phyloP scores from a whole-genome alignment of 2,888 invertebrate genomes.

The Panopea generosa region DNA sequence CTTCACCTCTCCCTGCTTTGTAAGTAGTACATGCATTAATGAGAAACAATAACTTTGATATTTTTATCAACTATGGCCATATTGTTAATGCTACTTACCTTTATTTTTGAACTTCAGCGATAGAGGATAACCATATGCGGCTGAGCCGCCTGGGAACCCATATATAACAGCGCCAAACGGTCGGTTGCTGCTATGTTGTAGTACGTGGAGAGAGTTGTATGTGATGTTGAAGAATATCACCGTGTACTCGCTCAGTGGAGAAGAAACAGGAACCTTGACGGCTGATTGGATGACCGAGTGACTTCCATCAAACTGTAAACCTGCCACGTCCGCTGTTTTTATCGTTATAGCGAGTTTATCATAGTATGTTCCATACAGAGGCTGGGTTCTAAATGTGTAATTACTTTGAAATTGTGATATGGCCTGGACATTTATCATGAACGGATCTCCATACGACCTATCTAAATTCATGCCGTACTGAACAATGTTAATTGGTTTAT shows the following conservation, averaged over 20 bases:
- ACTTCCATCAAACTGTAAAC: neutral
- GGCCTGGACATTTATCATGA: conserved; percentile 6
- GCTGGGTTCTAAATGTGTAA: neutral
- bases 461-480: neutral
- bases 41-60: no score
- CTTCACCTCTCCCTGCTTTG: no score
- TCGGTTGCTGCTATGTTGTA: no score
- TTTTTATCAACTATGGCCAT: no score
- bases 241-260: neutral
- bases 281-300: neutral
- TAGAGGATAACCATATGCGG: no score
- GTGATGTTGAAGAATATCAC: neutral
- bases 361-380: neutral
- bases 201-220: no score
- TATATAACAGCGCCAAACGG: no score
- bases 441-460: neutral
- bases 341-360: neutral
- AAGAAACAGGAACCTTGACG: neutral
- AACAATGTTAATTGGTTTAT: conserved; percentile 2
- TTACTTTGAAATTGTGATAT: neutral
- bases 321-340: neutral
- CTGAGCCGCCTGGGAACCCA: no score
- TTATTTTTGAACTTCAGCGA: no score
- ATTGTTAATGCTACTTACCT: no score
- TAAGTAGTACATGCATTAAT: no score